A percentile compares a stretch with the other conserved stretches of the same genome.
Conservation (phyloP, 2,113 vertebrate genomes). For the Sprattus sprattus region DNA sequence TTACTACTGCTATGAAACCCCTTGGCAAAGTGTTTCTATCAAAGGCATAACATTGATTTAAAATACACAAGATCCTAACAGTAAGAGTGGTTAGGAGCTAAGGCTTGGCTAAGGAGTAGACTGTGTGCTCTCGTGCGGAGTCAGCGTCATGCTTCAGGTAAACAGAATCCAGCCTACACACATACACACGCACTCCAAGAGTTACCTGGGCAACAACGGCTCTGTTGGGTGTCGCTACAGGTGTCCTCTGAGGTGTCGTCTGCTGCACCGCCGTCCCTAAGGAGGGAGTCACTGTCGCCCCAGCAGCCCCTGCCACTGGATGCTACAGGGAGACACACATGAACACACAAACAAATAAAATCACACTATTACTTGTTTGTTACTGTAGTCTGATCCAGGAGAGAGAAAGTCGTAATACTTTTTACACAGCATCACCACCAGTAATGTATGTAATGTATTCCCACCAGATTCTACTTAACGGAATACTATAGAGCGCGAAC, state of each 20-base stretch:
- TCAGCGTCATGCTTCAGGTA: conserved; percentile 10
- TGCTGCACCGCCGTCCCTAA: conserved; percentile 77
- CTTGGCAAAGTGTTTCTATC: too few relatives aligned
- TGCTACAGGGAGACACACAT: not conserved
- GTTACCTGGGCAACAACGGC: conserved; percentile 81
- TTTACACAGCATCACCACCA: too few relatives aligned
- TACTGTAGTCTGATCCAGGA: too few relatives aligned
- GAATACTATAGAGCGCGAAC: too few relatives aligned
- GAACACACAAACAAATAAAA: conserved; percentile 1
- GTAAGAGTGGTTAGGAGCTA: not conserved
- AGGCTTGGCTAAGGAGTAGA: not conserved
- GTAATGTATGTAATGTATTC: too few relatives aligned
- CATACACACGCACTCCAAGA: conserved; percentile 59
- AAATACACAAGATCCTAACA: not conserved
- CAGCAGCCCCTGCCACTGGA: conserved; percentile 21
- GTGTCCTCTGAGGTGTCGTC: conserved; percentile 79
- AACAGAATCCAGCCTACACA: conserved; percentile 16
- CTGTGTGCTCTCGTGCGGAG: conserved; percentile 10
- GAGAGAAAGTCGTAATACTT: not conserved
- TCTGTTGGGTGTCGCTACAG: conserved; percentile 73
- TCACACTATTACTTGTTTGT: too few relatives aligned
- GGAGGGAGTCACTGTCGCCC: conserved; percentile 35
- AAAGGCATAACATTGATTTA: not conserved
- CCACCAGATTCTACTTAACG: too few relatives aligned
- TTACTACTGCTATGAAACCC: not conserved